Conservation (phyloP, 2,797 vertebrate genomes). For the Clarias laeviceps region DNA sequence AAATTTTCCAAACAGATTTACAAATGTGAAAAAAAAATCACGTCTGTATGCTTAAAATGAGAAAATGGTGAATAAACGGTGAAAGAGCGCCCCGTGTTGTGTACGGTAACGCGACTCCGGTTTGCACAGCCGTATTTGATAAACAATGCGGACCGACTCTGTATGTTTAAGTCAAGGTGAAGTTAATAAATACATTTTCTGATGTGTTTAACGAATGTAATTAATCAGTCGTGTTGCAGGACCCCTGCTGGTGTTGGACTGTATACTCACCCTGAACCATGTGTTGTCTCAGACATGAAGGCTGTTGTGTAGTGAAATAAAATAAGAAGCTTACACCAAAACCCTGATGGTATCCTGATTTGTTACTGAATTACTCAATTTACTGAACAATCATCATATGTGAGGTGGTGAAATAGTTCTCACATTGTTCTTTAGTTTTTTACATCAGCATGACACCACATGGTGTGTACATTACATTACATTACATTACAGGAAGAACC, state of each 20-base stretch:
- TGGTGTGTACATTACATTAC: too few species aligned
- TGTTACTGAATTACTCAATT: too few species aligned
- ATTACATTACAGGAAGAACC: too few species aligned
- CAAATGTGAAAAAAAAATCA: background rate
- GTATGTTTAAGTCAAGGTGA: background rate
- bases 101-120: too few species aligned
- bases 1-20: background rate
- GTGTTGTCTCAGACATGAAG: background rate
- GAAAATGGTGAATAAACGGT: background rate
- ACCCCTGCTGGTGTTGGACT: background rate
- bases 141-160: background rate
- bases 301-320: background rate
- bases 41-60: background rate
- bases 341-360: too few species aligned
- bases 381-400: too few species aligned
- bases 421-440: too few species aligned
- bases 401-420: too few species aligned
- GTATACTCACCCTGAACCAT: background rate
- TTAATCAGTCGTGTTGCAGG: background rate
- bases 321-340: background rate
- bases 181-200: background rate
- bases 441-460: too few species aligned
- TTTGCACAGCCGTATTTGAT: background rate
- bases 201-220: background rate
- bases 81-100: background rate